Base-by-base conservation (phyloP, 2,888 invertebrate species). In the Acrobasis consociella region DNA sequence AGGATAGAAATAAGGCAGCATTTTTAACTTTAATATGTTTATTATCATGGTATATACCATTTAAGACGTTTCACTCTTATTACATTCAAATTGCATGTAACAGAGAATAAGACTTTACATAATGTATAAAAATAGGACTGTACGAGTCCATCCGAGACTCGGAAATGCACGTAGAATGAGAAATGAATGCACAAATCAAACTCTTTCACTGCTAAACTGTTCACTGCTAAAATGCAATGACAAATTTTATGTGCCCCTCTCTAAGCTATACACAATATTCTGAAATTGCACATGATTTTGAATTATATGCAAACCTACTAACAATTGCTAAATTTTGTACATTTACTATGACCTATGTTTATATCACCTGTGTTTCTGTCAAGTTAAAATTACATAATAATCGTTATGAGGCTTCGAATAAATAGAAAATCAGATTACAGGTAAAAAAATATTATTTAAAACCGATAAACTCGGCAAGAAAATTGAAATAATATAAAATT, bases 61-160 rank as follows among this genome's bases (percentile, higher is more conserved):
- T 80, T 76, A 86, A 85, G 85, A 89, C 77, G 79, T 85, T 86
- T 78, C 81, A 81, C 85, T 86, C 89, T 77, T 78, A 88, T 90
- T 91, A 90, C 90, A 90, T 81, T 85, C 80, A 81, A 42, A 78
- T 83, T 80, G 78, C 78, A 86, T 89, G 88, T 90, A 90, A 91
- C 85, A 87, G 87, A 90, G 87, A 88, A 87, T 86, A 88, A 85
- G 85, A 87, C 79, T 89, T 88, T 88, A 90, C 87, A 91, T 90
- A 86, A 86, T 91, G 91, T 92, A 92, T 91, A 92, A 92, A 91
- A 92, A 92, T 92, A 92, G 91, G 92, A 91, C 89, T 90, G 89
- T 90, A 84, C 72, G 90, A 89, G 88, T 74, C 90, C 83, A 78
- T 70, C 71, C 69, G 74, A 74, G 87, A 85, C 90, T 85, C 91